Evolutionary conservation across 2,888 invertebrate genomes (phyloP).

Genomic region (Apamea crenata): DNA sequence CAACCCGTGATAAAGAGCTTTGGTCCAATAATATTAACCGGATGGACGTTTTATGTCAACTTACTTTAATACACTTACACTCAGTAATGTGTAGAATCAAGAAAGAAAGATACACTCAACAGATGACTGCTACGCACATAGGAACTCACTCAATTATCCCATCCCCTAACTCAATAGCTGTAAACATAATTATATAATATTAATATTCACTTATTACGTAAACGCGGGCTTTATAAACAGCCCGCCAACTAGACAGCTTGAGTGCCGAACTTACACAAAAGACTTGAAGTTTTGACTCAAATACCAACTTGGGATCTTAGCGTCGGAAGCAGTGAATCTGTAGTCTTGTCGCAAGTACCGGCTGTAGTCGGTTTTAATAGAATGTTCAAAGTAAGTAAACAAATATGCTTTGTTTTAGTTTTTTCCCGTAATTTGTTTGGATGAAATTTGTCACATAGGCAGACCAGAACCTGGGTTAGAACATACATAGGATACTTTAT

Average conservation of each 20-base stretch:
- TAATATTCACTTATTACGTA: constrained; percentile 43
- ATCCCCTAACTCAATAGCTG: constrained; percentile 7
- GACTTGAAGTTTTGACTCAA: constrained; percentile 73
- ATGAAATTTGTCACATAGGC: too few species aligned
- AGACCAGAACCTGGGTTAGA: too few species aligned
- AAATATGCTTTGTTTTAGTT: background rate
- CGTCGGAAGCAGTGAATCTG: constrained; percentile 71
- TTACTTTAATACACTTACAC: background rate
- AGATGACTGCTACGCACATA: background rate
- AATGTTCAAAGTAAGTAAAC: constrained; percentile 19
- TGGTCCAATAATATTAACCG: background rate
- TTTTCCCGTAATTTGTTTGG: background rate
- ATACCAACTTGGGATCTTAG: constrained; percentile 73
- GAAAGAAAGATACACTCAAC: background rate
- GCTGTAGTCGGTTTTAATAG: constrained; percentile 8
- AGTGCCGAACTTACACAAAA: constrained; percentile 77
- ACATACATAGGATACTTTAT: too few species aligned
- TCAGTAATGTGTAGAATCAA: background rate
- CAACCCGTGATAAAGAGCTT: background rate
- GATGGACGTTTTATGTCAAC: background rate
- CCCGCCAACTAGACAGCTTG: constrained; percentile 66
- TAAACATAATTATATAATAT: constrained; percentile 30
- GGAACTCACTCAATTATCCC: background rate
- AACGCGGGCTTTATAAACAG: constrained; percentile 56
- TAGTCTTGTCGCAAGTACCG: constrained; percentile 57